Conservation (phyloP, 2,888 invertebrate genomes). For the Philereme transversata region DNA sequence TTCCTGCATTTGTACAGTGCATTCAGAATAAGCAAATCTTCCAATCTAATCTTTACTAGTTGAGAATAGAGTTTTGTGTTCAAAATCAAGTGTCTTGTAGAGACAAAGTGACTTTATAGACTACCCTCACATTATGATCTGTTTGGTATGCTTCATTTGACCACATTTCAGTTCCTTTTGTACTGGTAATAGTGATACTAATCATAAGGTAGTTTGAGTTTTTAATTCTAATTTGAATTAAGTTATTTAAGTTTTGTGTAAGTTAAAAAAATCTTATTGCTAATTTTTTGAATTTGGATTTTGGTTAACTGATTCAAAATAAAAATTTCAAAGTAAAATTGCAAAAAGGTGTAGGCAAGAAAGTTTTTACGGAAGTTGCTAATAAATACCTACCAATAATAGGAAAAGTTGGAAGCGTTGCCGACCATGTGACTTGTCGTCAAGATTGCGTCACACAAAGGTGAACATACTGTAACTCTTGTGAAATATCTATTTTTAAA, state of each 20-base stretch:
- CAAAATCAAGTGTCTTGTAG: slow-evolving; percentile 8
- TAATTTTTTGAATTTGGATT: slow-evolving; percentile 13
- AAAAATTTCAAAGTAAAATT: not conserved
- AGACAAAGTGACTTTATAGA: not conserved
- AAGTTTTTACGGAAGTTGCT: not conserved
- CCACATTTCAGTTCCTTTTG: slow-evolving; percentile 71
- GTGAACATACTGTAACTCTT: slow-evolving; percentile 39
- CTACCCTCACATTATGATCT: slow-evolving; percentile 47
- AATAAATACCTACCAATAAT: slow-evolving; percentile 14
- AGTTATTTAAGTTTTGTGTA: slow-evolving; percentile 44
- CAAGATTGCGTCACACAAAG: slow-evolving; percentile 38
- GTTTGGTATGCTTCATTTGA: slow-evolving; percentile 45
- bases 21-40: slow-evolving; percentile 10
- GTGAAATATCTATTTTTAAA: slow-evolving; percentile 40
- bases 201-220: slow-evolving; percentile 63
- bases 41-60: slow-evolving; percentile 31
- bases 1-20: slow-evolving; percentile 8
- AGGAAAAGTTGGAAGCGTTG: slow-evolving; percentile 44
- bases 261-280: slow-evolving; percentile 29
- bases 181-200: slow-evolving; percentile 79
- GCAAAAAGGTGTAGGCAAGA: not conserved
- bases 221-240: slow-evolving; percentile 41
- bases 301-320: slow-evolving; percentile 16
- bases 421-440: slow-evolving; percentile 23
- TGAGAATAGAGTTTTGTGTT: slow-evolving; percentile 30